Evolutionary conservation across 2,888 invertebrate genomes (phyloP), one percentile per base, ranked within the genome.

Genomic region (Tetropium fuscum): DNA sequence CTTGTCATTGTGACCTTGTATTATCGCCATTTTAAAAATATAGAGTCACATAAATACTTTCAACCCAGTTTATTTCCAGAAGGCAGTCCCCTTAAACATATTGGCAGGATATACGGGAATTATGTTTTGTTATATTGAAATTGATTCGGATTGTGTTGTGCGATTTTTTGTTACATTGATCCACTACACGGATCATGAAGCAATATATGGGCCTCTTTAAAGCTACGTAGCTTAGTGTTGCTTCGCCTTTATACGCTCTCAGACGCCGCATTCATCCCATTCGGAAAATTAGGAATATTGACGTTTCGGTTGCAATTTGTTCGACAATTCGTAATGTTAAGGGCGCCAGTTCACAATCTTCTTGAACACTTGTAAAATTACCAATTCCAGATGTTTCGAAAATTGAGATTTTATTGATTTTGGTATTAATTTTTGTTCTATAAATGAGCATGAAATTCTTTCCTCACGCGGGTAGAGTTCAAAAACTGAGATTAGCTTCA

Each of bases 131-230:
- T 44, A 27, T 20, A 44, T 13, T 43, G 43, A 53, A 53, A 53
- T 53, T 53, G 43, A 53, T 53, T 53, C 19, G 43, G 44, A 53
- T 53, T 53, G 41, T 43, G 44, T 19, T 27, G 30, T 11, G 43
- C 16, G 53, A 53, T 53, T 53, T 53, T 53, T 53, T 53, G 53
- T 53, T 43, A 43, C 40, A 53, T 41, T 53, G 53, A 53, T 40
- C 30, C 53, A 43, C 53, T 53, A 13, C 34, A 53, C 53, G 53
- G 53, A 41, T 53, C 53, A 53, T 53, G 43, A 30, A 53, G 53
- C 53, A 53, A 53, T 53, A 43, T 53, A 53, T 53, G 43, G 25
- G 53, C 53, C 53, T 53, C 19, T 44, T 30, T 43, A 32, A 32
- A 53, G 34, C 25, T 53, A 41, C 53, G 53, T 44, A 10, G 53